Evolutionary conservation across 2,888 invertebrate genomes (phyloP).

Genomic region (Dolichomitus sp.): DNA sequence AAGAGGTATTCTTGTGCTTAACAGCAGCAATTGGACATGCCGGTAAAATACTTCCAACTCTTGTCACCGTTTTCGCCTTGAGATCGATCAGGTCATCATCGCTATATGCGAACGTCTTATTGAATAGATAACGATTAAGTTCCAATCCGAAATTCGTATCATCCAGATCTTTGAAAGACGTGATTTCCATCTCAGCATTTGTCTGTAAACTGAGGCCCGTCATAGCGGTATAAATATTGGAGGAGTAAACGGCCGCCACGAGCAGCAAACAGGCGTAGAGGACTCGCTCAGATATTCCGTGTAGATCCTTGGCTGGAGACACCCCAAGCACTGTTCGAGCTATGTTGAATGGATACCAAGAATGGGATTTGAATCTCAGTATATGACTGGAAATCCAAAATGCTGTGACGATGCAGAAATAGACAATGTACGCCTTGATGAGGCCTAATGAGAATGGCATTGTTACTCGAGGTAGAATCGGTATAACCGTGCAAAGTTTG

Average conservation of each 20-base stretch:
- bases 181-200: slow-evolving; percentile 34
- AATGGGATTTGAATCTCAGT: slow-evolving; percentile 43
- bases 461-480: slow-evolving; percentile 27
- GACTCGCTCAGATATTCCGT: slow-evolving; percentile 53
- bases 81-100: slow-evolving; percentile 30
- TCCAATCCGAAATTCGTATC: slow-evolving; percentile 56
- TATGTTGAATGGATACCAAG: slow-evolving; percentile 57
- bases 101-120: slow-evolving; percentile 41
- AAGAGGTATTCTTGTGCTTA: slow-evolving; percentile 31
- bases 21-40: slow-evolving; percentile 8
- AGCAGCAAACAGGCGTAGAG: slow-evolving; percentile 56
- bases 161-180: slow-evolving; percentile 62
- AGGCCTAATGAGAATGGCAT: not conserved
- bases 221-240: slow-evolving; percentile 63
- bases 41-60: not conserved
- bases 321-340: slow-evolving; percentile 59
- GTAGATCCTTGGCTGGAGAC: slow-evolving; percentile 24
- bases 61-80: slow-evolving; percentile 19
- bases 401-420: slow-evolving; percentile 28
- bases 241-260: slow-evolving; percentile 59
- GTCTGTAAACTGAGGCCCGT: slow-evolving; percentile 49
- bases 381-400: slow-evolving; percentile 31
- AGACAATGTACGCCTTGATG: slow-evolving; percentile 19
- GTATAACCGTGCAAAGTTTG: slow-evolving; percentile 64
- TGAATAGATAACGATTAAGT: slow-evolving; percentile 14